A percentile compares a stretch with the other conserved stretches of the same genome.
These are phyloP conservation scores for Hyperopisus bebe DNA, from an alignment of 2,113 vertebrate genomes.

Conservation along the genomic window DNA sequence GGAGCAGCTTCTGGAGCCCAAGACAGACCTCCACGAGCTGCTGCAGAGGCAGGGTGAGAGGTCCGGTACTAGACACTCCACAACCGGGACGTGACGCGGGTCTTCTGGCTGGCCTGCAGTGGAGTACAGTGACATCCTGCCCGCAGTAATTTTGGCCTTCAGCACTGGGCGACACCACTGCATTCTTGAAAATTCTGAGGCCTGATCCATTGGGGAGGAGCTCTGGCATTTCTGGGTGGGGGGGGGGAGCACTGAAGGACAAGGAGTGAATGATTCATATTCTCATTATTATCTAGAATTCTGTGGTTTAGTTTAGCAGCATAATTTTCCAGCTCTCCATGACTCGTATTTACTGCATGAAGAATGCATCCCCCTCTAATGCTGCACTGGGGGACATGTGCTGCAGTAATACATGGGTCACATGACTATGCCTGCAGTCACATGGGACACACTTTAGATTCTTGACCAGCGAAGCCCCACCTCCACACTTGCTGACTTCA, in stretches of 20 bases:
- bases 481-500: neutral
- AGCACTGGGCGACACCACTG: neutral
- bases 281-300: neutral
- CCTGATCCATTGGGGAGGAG: neutral
- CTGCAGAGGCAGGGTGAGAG: constrained; percentile 76
- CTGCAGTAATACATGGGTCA: constrained; percentile 14
- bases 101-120: neutral
- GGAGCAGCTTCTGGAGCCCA: constrained; percentile 59
- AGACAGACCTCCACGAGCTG: constrained; percentile 78
- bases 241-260: neutral
- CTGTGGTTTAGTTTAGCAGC: neutral
- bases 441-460: neutral
- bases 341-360: neutral
- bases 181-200: neutral
- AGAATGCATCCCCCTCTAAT: neutral
- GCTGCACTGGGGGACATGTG: neutral
- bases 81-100: neutral
- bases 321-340: neutral
- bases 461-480: neutral
- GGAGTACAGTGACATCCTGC: neutral
- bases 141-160: neutral
- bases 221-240: neutral
- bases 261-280: neutral
- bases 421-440: constrained; percentile 19
- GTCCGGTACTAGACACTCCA: neutral